Percentiles rank a stretch among this genome's conserved stretches.
Conservation (phyloP, 2,113 vertebrate species). For the Heterotis niloticus region DNA sequence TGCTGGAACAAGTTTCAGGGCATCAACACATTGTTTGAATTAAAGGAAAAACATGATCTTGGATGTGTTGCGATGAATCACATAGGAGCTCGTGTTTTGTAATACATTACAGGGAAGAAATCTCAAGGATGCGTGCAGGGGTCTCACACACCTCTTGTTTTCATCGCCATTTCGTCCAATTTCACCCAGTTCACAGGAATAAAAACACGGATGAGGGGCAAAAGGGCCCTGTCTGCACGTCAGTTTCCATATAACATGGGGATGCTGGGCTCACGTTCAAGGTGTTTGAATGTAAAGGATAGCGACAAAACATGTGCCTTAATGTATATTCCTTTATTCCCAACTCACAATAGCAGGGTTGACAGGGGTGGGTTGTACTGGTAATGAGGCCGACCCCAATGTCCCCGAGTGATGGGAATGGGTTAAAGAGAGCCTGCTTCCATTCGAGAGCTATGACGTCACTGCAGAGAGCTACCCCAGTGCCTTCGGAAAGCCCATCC, state of each 20-base stretch:
- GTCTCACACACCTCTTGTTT: not conserved
- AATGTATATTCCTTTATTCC: not conserved
- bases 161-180: not conserved
- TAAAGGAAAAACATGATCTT: not conserved
- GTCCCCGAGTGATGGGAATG: conserved; percentile 27
- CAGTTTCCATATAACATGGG: not conserved
- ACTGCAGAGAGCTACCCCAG: conserved; percentile 23
- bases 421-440: conserved; percentile 42
- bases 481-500: conserved; percentile 46
- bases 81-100: not conserved
- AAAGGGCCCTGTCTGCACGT: not conserved
- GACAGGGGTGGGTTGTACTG: not conserved
- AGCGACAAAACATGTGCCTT: conserved; percentile 4
- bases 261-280: not conserved
- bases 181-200: too few relatives aligned
- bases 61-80: not conserved
- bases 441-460: conserved; percentile 52
- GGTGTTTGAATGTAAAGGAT: not conserved
- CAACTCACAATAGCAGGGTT: not conserved
- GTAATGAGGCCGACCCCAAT: not conserved
- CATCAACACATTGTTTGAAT: not conserved
- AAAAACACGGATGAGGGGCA: not conserved
- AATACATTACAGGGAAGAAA: too few relatives aligned
- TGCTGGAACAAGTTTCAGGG: not conserved
- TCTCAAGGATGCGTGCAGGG: not conserved